These are phyloP conservation scores for Protobothrops flavoviridis DNA, from an alignment of 2,113 vertebrate genomes.

Conservation along the genomic window DNA sequence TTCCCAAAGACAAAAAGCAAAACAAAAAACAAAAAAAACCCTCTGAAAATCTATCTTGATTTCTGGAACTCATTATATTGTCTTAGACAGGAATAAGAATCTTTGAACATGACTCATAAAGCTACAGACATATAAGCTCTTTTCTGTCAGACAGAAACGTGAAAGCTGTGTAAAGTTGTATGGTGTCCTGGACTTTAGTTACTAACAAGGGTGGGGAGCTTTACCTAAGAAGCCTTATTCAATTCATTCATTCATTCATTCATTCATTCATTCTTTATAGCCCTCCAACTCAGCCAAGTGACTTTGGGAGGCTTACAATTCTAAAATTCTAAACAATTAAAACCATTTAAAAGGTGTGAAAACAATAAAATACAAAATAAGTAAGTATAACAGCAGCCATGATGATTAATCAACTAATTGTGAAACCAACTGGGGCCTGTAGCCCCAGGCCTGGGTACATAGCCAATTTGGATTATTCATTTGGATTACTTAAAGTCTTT, in stretches of 20 bases:
- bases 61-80: slow-evolving; percentile 2
- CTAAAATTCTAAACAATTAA: neutral
- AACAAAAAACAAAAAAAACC: accelerated
- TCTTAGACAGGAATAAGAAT: slow-evolving; percentile 16
- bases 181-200: neutral
- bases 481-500: neutral
- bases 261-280: neutral
- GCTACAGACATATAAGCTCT: slow-evolving; percentile 19
- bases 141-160: neutral
- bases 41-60: neutral
- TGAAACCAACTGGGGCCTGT: neutral
- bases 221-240: neutral
- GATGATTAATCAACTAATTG: neutral
- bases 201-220: neutral
- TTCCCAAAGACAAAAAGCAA: neutral
- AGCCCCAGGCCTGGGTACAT: neutral
- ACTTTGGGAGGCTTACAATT: neutral
- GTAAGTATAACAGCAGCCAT: neutral
- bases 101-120: neutral
- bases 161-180: neutral
- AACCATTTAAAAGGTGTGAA: neutral
- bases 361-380: neutral
- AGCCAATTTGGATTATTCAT: neutral
- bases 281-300: neutral
- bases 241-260: neutral